These are phyloP conservation scores for Drosophila lini DNA, from an alignment of 1,140 invertebrate species.

Conservation along the genomic window DNA sequence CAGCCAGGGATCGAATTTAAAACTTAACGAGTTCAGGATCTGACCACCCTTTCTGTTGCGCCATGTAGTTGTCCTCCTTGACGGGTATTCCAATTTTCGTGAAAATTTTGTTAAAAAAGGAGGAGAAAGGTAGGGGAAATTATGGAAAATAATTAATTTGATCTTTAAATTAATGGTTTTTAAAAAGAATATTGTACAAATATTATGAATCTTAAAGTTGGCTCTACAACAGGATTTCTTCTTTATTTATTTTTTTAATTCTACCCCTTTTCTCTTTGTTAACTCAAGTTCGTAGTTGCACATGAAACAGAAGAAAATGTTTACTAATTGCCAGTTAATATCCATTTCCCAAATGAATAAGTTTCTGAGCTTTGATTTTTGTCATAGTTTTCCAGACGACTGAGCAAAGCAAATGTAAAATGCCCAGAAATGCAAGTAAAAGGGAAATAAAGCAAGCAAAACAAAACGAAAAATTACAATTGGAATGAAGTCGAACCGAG, in stretches of 20 bases:
- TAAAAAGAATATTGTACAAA: too few relatives aligned
- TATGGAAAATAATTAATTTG: neutral
- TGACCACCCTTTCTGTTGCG: neutral
- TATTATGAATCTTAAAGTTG: neutral
- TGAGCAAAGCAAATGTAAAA: slow-evolving; percentile 36
- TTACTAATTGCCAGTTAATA: slow-evolving; percentile 75
- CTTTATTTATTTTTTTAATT: neutral
- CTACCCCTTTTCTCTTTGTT: slow-evolving; percentile 3
- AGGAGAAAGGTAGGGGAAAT: too few relatives aligned
- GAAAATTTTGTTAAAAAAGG: neutral
- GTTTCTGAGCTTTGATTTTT: slow-evolving; percentile 59
- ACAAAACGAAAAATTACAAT: slow-evolving; percentile 45
- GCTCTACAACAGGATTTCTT: neutral
- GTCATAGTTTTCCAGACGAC: slow-evolving; percentile 44
- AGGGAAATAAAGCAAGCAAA: slow-evolving; percentile 21
- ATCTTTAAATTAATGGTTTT: neutral
- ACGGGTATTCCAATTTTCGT: neutral
- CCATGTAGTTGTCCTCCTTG: neutral
- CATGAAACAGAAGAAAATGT: slow-evolving; percentile 10
- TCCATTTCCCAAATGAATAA: slow-evolving; percentile 72
- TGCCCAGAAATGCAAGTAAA: slow-evolving; percentile 19
- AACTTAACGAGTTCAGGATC: slow-evolving; percentile 62
- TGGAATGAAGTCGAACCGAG: slow-evolving; percentile 17
- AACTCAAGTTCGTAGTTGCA: slow-evolving; percentile 52
- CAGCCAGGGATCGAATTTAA: slow-evolving; percentile 65